Evolutionary conservation across 2,888 invertebrate species (phyloP).

Genomic region (Copidosoma aretas): DNA sequence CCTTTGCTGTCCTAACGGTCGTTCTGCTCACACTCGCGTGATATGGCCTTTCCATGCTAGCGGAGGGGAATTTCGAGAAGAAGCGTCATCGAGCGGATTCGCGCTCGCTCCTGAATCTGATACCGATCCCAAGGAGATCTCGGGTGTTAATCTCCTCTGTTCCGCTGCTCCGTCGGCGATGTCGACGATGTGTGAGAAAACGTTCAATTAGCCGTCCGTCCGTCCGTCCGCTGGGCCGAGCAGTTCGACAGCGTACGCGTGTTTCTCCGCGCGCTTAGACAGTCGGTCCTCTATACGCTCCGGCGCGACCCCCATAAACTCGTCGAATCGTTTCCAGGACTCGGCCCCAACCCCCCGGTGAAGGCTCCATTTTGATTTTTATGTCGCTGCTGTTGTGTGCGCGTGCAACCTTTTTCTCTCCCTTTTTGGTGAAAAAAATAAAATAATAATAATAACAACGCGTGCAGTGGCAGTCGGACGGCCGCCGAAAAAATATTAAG

Average conservation of each 20-base stretch:
- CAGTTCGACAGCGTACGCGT: conserved; percentile 54
- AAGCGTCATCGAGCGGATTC: conserved; percentile 40
- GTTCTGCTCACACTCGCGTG: too few relatives aligned
- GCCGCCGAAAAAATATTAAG: too few relatives aligned
- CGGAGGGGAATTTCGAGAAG: not conserved
- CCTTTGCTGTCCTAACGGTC: too few relatives aligned
- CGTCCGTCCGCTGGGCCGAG: conserved; percentile 45
- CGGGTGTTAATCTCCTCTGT: conserved; percentile 34
- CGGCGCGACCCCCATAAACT: conserved; percentile 55
- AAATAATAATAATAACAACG: too few relatives aligned
- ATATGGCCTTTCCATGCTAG: not conserved
- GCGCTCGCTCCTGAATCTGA: conserved; percentile 44
- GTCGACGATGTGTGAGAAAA: conserved; percentile 55
- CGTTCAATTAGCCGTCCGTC: conserved; percentile 54
- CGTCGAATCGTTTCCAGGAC: conserved; percentile 54
- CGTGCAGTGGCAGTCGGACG: too few relatives aligned
- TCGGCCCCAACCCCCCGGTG: conserved; percentile 40
- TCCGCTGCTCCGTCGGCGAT: not conserved
- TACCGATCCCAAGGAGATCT: conserved; percentile 48
- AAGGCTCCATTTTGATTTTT: conserved; percentile 52
- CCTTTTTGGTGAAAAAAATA: too few relatives aligned
- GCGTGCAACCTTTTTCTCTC: too few relatives aligned
- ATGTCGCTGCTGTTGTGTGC: conserved; percentile 27
- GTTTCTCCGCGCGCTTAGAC: too few relatives aligned
- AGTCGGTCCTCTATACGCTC: too few relatives aligned